Base-by-base conservation (phyloP, 2,888 invertebrate species). In the Pedicia rivosa region DNA sequence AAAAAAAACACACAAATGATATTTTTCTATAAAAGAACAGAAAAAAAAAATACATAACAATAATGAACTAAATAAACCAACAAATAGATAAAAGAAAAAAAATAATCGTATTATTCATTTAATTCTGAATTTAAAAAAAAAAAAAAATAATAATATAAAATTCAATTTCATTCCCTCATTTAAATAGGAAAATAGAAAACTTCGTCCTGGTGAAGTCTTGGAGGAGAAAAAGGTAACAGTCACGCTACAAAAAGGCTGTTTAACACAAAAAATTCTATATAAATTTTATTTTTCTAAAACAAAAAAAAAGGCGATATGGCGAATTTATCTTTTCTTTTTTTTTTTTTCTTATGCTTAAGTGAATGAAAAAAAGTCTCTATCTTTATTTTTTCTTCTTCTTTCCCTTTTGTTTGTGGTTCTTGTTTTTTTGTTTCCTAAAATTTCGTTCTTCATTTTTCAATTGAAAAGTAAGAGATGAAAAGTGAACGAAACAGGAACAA, bases 211-310 rank as follows among this genome's bases (percentile, higher is more conserved):
- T 64, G 88, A 88, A 76, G 81, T 90, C 64, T 65, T 84, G 70
- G 84, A 84, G 68, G 88, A 88, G 64, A 83, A 79, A 74, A 83
- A 86, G 88, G 88, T 90, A 82, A 83, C n/a, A n/a, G n/a, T n/a
- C n/a, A n/a, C n/a, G n/a, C n/a, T n/a, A n/a, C n/a, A n/a, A n/a
- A n/a, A n/a, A n/a, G n/a, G n/a, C n/a, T n/a, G n/a, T n/a, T n/a
- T 64, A 44, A 45, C n/a, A 30, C 32, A 33, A 9, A 35, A 31
- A 29, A 29, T 20, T 29, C 29, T 29, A 15, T 16, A 29, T 29
- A 16, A 16, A 16, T 9, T 29, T 16, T 10, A 29, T 29, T 29
- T 34, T 31, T 26, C 5, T 25, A 37, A 25, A 24, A 36, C 14
- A 27, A 25, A 12, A 29, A 34, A 19, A 36, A 36, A 36, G 12